Evolutionary conservation across 1,140 invertebrate species (phyloP).

Genomic region (Caerostris extrusa): DNA sequence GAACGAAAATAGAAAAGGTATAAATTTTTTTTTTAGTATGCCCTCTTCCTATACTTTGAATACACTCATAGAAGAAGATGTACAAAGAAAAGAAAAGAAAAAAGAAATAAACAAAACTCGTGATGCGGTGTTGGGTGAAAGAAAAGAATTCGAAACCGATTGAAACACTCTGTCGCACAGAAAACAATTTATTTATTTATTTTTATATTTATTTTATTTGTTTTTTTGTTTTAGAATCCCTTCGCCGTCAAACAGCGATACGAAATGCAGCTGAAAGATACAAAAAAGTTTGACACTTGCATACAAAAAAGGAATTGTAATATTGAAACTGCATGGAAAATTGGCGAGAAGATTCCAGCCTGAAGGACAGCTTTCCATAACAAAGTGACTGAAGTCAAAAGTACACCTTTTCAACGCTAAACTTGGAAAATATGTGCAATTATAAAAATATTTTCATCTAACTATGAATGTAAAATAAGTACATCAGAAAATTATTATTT

Average conservation of each 20-base stretch:
- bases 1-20: too few relatives aligned
- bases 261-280: constrained; percentile 52
- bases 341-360: neutral
- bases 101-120: too few relatives aligned
- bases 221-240: neutral
- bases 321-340: constrained; percentile 34
- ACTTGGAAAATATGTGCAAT: too few relatives aligned
- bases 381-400: neutral
- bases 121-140: neutral
- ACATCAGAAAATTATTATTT: too few relatives aligned
- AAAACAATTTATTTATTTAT: neutral
- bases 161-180: neutral
- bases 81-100: constrained; percentile 1
- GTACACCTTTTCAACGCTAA: too few relatives aligned
- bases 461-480: too few relatives aligned
- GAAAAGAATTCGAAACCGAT: constrained; percentile 30
- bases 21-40: too few relatives aligned
- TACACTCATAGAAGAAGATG: neutral
- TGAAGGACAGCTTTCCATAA: neutral
- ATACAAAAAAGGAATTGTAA: constrained; percentile 29
- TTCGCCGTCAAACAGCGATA: constrained; percentile 21
- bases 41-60: too few relatives aligned
- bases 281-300: constrained; percentile 45
- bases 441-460: too few relatives aligned
- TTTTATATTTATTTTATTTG: neutral